These are phyloP conservation scores for Calliphora vomitoria DNA, from an alignment of 2,888 invertebrate genomes.

Conservation along the genomic window DNA sequence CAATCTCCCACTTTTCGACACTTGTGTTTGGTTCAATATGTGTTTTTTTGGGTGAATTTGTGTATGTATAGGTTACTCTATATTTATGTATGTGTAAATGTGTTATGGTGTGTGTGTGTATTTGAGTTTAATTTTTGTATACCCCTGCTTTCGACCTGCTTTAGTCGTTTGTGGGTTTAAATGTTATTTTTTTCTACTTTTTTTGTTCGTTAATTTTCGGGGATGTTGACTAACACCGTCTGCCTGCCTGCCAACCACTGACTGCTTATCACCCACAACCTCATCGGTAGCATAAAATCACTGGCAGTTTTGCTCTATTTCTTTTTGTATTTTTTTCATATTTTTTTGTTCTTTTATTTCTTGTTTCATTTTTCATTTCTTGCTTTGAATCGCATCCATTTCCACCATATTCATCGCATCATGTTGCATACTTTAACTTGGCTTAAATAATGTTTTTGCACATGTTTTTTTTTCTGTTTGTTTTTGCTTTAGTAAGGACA, in stretches of 20 bases:
- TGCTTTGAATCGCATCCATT: slow-evolving; percentile 44
- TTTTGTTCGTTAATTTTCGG: slow-evolving; percentile 57
- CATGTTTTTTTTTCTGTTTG: too few relatives aligned
- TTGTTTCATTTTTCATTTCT: slow-evolving; percentile 31
- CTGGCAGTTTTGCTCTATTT: slow-evolving; percentile 52
- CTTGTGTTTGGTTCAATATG: slow-evolving; percentile 38
- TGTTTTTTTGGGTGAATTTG: neutral
- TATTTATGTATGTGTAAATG: neutral
- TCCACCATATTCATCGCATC: slow-evolving; percentile 49
- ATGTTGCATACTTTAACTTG: slow-evolving; percentile 52
- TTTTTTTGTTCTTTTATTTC: neutral
- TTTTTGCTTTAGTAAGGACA: neutral
- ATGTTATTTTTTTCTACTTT: slow-evolving; percentile 19
- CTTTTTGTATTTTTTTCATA: slow-evolving; percentile 33
- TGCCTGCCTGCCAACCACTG: neutral
- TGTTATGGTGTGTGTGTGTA: neutral
- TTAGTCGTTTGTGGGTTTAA: slow-evolving; percentile 29
- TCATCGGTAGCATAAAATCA: slow-evolving; percentile 22
- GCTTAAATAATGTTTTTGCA: slow-evolving; percentile 32
- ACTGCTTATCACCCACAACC: slow-evolving; percentile 10
- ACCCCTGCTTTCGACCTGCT: slow-evolving; percentile 30
- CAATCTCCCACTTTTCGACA: slow-evolving; percentile 51
- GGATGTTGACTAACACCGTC: slow-evolving; percentile 17
- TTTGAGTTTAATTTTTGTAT: slow-evolving; percentile 9
- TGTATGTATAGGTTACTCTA: neutral